These are phyloP conservation scores for Drosophila nannoptera DNA, from an alignment of 1,140 invertebrate genomes.

Conservation along the genomic window DNA sequence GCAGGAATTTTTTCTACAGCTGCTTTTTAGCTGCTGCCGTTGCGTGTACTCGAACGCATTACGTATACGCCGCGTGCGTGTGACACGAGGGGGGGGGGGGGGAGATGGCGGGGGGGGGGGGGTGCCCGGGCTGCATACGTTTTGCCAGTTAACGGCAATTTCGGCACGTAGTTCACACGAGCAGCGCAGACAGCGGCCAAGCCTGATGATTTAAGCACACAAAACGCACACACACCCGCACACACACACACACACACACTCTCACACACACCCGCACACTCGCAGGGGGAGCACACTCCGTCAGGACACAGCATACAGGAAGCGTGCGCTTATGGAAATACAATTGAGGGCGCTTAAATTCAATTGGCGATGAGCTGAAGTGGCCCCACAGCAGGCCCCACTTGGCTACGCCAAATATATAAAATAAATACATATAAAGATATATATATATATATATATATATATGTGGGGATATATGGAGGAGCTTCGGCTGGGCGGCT, in stretches of 20 bases:
- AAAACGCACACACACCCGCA: neutral
- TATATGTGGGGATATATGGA: too few species aligned
- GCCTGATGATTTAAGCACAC: constrained; percentile 41
- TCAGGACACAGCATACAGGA: constrained; percentile 36
- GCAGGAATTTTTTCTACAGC: constrained; percentile 55
- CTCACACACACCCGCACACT: neutral
- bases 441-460: too few species aligned
- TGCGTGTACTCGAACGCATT: constrained; percentile 58
- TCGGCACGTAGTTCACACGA: constrained; percentile 50
- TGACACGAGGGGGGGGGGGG: neutral
- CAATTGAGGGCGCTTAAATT: constrained; percentile 45
- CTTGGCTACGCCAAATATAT: too few species aligned
- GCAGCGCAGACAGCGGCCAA: constrained; percentile 7
- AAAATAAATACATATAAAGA: too few species aligned
- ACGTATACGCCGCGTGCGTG: constrained; percentile 27
- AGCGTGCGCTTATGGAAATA: constrained; percentile 41
- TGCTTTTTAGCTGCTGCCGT: constrained; percentile 6
- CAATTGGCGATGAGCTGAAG: constrained; percentile 37
- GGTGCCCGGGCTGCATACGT: neutral
- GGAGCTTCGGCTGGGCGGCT: neutral
- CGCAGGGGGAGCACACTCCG: too few species aligned
- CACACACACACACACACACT: neutral
- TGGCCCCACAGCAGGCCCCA: too few species aligned
- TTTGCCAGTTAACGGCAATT: constrained; percentile 47
- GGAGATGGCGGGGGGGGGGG: too few species aligned